A percentile compares a stretch with the other conserved stretches of the same genome.
phyloP scores from a whole-genome alignment of 2,797 vertebrate species.

The Anniella stebbinsi region DNA sequence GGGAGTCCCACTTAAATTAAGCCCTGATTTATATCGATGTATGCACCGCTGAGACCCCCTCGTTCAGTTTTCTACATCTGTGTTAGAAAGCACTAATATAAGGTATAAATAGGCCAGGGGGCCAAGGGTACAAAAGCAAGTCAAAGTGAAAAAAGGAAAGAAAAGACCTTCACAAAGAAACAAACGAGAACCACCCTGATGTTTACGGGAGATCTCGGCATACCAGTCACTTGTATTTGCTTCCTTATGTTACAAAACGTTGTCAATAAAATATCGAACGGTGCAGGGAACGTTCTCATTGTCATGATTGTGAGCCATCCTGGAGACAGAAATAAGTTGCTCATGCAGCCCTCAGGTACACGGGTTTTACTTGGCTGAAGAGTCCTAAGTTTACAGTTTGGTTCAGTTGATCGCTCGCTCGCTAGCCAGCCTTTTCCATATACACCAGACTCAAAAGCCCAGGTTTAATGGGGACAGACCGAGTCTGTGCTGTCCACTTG shows the following conservation, averaged over 20 bases:
- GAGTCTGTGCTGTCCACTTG: not conserved
- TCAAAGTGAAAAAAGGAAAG: not conserved
- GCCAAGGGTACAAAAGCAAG: not conserved
- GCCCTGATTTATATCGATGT: not conserved
- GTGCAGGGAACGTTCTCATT: constrained; percentile 3
- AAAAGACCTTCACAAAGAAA: not conserved
- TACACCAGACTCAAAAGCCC: too few relatives aligned
- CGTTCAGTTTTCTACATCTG: not conserved
- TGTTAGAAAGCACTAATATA: not conserved
- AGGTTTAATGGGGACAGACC: too few relatives aligned
- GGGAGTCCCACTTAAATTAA: not conserved
- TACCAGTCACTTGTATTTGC: constrained; percentile 8
- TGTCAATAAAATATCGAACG: constrained; percentile 33
- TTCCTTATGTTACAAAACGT: not conserved
- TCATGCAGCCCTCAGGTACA: not conserved
- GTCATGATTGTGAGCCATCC: not conserved
- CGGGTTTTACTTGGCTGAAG: not conserved
- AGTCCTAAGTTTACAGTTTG: too few relatives aligned
- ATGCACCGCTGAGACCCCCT: not conserved
- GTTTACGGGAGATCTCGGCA: not conserved
- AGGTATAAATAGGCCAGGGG: not conserved
- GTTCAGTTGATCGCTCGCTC: too few relatives aligned
- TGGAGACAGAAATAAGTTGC: not conserved
- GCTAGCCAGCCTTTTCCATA: too few relatives aligned
- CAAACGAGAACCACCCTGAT: not conserved